Evolutionary conservation across 1,140 invertebrate genomes (phyloP).

Genomic region (Meloidogyne chitwoodi): DNA sequence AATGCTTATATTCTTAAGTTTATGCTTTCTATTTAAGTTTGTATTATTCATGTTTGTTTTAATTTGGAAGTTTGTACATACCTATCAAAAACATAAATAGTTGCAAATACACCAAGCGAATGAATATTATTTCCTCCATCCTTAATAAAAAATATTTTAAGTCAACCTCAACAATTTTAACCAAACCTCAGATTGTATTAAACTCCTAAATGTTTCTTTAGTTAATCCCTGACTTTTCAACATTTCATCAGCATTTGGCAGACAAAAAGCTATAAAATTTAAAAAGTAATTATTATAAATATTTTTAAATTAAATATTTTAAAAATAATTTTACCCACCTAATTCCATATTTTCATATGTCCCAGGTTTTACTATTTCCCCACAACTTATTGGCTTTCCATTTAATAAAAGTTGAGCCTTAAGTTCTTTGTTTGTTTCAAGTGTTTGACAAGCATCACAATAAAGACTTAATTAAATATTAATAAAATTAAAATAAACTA

Average conservation of each 20-base stretch:
- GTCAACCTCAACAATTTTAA: not conserved
- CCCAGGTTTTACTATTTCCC: slow-evolving; percentile 49
- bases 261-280: slow-evolving; percentile 55
- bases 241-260: slow-evolving; percentile 57
- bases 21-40: too few relatives aligned
- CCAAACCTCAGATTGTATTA: slow-evolving; percentile 53
- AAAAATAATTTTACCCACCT: too few relatives aligned
- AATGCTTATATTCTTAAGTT: too few relatives aligned
- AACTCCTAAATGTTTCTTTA: slow-evolving; percentile 51
- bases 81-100: slow-evolving; percentile 55
- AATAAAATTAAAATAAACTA: not conserved
- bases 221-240: slow-evolving; percentile 52
- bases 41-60: too few relatives aligned
- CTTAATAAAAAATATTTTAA: slow-evolving; percentile 30
- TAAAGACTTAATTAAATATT: slow-evolving; percentile 40
- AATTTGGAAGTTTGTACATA: not conserved
- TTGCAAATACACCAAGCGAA: slow-evolving; percentile 57
- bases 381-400: slow-evolving; percentile 56
- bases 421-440: slow-evolving; percentile 41
- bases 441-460: slow-evolving; percentile 57
- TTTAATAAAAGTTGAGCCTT: slow-evolving; percentile 55
- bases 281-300: too few relatives aligned
- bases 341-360: slow-evolving; percentile 57
- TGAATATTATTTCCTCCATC: slow-evolving; percentile 48
- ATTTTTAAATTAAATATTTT: too few relatives aligned